Percentiles rank a stretch among this genome's conserved stretches.
Evolutionary conservation across 2,113 vertebrate genomes (phyloP).

Genomic region (Carassius gibelio): DNA sequence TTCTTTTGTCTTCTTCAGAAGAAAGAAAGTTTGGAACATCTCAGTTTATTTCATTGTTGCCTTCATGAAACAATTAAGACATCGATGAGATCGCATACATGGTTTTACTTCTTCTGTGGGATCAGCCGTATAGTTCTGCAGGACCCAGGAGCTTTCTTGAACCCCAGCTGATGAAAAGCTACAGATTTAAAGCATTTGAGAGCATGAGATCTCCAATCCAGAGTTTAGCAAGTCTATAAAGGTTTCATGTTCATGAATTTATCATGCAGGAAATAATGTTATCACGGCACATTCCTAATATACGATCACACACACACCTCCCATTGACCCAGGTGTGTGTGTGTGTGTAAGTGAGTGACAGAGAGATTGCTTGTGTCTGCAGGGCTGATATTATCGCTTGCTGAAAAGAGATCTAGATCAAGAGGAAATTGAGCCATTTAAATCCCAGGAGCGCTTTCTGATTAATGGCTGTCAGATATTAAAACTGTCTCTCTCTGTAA

Average conservation of each 20-base stretch:
- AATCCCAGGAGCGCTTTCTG: constrained; percentile 35
- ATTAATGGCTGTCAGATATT: constrained; percentile 29
- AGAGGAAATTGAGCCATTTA: constrained; percentile 42
- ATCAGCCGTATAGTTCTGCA: neutral
- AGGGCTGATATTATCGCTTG: constrained; percentile 34
- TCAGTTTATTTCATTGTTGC: neutral
- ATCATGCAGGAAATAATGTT: constrained; percentile 40
- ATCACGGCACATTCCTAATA: constrained; percentile 29
- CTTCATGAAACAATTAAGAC: neutral
- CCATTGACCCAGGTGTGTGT: constrained; percentile 28
- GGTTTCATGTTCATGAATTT: constrained; percentile 33
- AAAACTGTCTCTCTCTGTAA: constrained; percentile 8
- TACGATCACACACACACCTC: constrained; percentile 38
- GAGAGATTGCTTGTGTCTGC: constrained; percentile 22
- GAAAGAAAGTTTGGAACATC: neutral
- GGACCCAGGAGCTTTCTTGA: neutral
- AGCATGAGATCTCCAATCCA: constrained; percentile 2
- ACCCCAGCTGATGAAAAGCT: neutral
- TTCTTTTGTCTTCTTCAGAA: neutral
- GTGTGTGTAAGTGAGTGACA: neutral
- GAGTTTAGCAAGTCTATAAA: constrained; percentile 23
- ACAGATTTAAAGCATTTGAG: constrained; percentile 17
- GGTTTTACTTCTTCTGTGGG: too few species aligned
- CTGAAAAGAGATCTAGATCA: constrained; percentile 39
- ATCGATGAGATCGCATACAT: neutral